These are phyloP conservation scores for Poeciliopsis occidentalis DNA, from an alignment of 2,113 vertebrate species.

Conservation along the genomic window DNA sequence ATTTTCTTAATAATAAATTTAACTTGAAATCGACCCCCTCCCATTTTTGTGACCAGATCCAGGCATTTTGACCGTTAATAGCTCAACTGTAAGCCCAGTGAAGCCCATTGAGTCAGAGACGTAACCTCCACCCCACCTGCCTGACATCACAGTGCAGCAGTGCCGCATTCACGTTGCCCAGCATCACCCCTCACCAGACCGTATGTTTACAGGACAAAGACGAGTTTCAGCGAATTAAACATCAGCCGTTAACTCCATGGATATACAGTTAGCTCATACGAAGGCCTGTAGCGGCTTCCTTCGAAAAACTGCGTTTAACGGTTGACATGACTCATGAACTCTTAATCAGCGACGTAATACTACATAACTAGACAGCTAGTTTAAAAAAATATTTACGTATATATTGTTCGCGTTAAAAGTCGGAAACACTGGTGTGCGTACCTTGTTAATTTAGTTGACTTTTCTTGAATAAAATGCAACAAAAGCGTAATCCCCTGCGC, in stretches of 20 bases:
- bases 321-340: constrained; percentile 34
- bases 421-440: constrained; percentile 5
- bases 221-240: neutral
- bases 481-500: constrained; percentile 69
- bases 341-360: neutral
- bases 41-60: neutral
- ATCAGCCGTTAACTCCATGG: neutral
- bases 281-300: neutral
- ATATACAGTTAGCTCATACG: neutral
- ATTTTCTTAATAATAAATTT: neutral
- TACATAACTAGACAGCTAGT: neutral
- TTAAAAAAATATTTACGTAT: too few relatives aligned
- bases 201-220: neutral
- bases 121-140: constrained; percentile 64
- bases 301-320: neutral
- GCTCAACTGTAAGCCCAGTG: too few relatives aligned
- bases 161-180: constrained; percentile 31
- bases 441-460: constrained; percentile 77
- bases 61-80: neutral
- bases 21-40: too few relatives aligned
- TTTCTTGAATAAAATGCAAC: constrained; percentile 80
- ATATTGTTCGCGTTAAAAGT: fast-evolving
- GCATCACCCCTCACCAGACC: neutral
- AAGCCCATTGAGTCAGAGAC: neutral
- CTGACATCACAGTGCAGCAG: constrained; percentile 21